Conservation (phyloP, 2,888 invertebrate species). For the Tupiocoris notatus region DNA sequence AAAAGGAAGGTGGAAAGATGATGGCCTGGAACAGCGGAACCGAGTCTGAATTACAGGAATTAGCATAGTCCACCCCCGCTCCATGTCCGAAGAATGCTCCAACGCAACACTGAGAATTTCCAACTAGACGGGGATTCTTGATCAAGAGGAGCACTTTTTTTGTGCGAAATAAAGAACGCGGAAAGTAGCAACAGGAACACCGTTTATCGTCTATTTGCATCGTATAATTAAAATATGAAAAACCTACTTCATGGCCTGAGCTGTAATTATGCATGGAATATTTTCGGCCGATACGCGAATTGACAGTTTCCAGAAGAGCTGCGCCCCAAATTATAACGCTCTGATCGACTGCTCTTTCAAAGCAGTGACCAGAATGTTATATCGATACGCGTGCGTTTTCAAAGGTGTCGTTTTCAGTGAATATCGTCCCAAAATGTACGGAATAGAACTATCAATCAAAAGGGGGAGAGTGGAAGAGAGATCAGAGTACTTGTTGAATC, state of each 20-base stretch:
- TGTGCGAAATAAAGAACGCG: neutral
- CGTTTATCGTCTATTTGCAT: conserved; percentile 45
- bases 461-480: too few species aligned
- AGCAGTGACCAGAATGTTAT: too few species aligned
- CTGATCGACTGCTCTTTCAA: neutral
- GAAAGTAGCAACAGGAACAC: conserved; percentile 25
- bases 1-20: neutral
- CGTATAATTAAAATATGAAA: conserved; percentile 46
- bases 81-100: neutral
- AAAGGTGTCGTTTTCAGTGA: too few species aligned
- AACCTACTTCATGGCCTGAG: neutral
- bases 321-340: neutral
- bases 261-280: conserved; percentile 47
- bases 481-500: too few species aligned
- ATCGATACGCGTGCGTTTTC: too few species aligned
- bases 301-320: conserved; percentile 13
- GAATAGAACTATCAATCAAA: too few species aligned
- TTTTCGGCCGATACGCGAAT: conserved; percentile 34
- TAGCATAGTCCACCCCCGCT: neutral
- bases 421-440: too few species aligned
- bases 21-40: neutral
- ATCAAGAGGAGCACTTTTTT: neutral
- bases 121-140: conserved; percentile 1
- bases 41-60: neutral
- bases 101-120: conserved; percentile 1